Conservation (phyloP, 2,888 invertebrate genomes). For the Andrena camellia region DNA sequence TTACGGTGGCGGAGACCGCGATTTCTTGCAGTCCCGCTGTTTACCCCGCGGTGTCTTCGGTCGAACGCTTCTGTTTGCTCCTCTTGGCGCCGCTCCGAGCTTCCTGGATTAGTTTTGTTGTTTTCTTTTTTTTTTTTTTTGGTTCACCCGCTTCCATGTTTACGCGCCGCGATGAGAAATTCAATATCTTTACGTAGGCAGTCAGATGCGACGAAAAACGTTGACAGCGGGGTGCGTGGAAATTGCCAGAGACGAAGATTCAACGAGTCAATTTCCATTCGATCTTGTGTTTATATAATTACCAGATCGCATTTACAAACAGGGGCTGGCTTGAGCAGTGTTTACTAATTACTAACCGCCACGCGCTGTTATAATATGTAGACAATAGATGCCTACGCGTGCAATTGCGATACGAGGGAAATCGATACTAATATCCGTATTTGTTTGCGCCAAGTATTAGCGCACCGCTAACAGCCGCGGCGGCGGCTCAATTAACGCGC, state of each 20-base stretch:
- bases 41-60: constrained; percentile 30
- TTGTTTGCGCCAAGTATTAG: constrained; percentile 45
- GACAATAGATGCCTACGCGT: constrained; percentile 45
- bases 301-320: constrained; percentile 51
- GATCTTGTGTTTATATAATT: constrained; percentile 51
- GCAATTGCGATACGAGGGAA: constrained; percentile 43
- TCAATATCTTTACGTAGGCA: background rate
- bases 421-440: constrained; percentile 54
- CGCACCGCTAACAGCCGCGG: background rate
- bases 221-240: background rate
- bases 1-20: constrained; percentile 31
- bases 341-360: constrained; percentile 63
- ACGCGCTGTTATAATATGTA: constrained; percentile 56
- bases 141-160: background rate
- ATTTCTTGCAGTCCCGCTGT: constrained; percentile 45
- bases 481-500: constrained; percentile 6
- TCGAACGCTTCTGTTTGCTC: constrained; percentile 12
- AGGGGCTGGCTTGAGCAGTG: constrained; percentile 21
- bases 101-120: constrained; percentile 26
- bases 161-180: background rate
- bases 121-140: background rate
- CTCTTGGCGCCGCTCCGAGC: constrained; percentile 3
- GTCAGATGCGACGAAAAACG: background rate
- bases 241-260: background rate
- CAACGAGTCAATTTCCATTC: background rate